Evolutionary conservation across 2,797 vertebrate genomes (phyloP), one percentile per base, ranked within the genome.

Genomic region (Hoplostethus atlanticus): DNA sequence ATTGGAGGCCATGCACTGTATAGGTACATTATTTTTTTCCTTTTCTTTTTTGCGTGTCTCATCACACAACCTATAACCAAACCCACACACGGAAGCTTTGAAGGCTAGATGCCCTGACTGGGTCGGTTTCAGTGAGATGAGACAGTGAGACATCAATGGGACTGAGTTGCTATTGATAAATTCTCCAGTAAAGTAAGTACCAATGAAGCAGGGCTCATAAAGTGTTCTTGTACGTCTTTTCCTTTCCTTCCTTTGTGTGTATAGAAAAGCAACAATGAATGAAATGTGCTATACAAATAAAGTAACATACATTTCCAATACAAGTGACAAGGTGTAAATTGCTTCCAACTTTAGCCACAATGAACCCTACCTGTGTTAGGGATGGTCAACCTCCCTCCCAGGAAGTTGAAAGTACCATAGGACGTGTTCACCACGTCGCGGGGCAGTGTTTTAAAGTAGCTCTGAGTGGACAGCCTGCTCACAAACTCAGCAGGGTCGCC

Each of bases 321-420:
- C n/a, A n/a, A n/a, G n/a, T n/a, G n/a, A n/a, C n/a, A n/a, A n/a
- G n/a, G n/a, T n/a, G n/a, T n/a, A n/a, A 21, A 21, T 21, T 1
- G 21, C 21, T 21, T 21, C 21, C 21, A 1, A 21, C 21, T 2
- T 60, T 15, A 63, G 50, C 16, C 1, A 4, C n/a, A 79, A 57
- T 0, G 3, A 64, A 59, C 46, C 60, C 42, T 90, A 99, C 98
- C 97, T 92, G 97, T 98, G 84, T 95, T 98, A 56, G 98, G 98
- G 68, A 99, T 96, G 57, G 97, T 98, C 61, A 99, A 94, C 55
- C 98, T 94, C 7, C 98, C 98, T 25, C 98, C 98, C 58, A 99
- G 83, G 94, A 99, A 99, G 93, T 99, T 99, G 92, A 99, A 99
- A 70, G 98, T 99, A 80, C 98, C 98, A 0, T 97, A 99, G 42